These are phyloP conservation scores for Rhabdornis inornatus DNA, from an alignment of 2,113 vertebrate genomes.

Conservation along the genomic window DNA sequence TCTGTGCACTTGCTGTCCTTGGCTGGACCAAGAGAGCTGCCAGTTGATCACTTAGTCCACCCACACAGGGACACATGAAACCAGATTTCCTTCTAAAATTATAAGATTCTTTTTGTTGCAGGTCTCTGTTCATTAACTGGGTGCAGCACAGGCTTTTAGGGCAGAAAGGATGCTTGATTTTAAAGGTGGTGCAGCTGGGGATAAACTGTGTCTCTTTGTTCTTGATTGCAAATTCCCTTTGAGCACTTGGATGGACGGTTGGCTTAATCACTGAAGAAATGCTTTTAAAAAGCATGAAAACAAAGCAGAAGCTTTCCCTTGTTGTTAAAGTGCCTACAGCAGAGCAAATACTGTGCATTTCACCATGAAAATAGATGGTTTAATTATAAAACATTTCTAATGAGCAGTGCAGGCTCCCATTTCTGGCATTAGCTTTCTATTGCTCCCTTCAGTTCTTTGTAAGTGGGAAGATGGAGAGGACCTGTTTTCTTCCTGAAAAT, in stretches of 20 bases:
- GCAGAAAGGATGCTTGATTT: neutral
- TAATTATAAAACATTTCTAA: neutral
- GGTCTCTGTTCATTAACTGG: neutral
- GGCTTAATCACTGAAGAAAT: neutral
- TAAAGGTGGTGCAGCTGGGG: neutral
- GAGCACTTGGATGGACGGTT: neutral
- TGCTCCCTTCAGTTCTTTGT: accelerated
- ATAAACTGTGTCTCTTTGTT: neutral
- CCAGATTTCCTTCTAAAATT: neutral
- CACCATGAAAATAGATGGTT: neutral
- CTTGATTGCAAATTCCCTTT: neutral
- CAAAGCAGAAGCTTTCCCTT: neutral
- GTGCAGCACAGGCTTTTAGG: neutral
- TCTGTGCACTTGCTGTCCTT: neutral
- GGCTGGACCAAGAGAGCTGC: neutral
- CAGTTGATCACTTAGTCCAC: neutral
- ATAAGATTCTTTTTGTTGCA: neutral
- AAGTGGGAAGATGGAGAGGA: neutral
- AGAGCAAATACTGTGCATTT: neutral
- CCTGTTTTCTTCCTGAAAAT: neutral
- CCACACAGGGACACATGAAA: neutral
- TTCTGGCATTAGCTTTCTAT: neutral
- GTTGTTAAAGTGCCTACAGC: neutral
- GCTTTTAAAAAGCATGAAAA: neutral
- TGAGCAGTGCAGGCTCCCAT: neutral